Evolutionary conservation across 2,888 invertebrate species (phyloP).

Genomic region (Folsomia manolachei): DNA sequence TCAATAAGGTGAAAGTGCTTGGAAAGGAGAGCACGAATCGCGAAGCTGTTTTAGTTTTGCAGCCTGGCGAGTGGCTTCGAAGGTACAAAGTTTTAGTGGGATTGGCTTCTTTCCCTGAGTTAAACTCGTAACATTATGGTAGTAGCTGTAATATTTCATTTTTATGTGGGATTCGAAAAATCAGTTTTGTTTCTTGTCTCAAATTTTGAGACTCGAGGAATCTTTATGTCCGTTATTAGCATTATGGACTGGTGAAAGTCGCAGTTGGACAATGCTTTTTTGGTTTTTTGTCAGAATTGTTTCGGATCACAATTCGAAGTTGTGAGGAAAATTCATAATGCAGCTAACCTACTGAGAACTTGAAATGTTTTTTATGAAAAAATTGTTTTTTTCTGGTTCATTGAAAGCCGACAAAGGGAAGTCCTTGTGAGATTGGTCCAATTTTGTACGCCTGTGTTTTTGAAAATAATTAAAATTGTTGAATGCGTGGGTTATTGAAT

Average conservation of each 20-base stretch:
- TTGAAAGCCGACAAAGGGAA: no score
- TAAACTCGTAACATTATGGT: not conserved
- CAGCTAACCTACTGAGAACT: no score
- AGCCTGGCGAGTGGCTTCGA: not conserved
- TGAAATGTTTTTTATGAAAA: no score
- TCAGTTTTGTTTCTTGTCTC: not conserved
- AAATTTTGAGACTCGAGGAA: not conserved
- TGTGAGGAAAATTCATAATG: no score
- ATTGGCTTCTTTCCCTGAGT: not conserved
- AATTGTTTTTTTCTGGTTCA: no score
- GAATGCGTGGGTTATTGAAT: no score
- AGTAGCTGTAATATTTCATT: slow-evolving; percentile 7
- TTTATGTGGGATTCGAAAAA: not conserved
- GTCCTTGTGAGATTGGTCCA: no score
- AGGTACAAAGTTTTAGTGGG: not conserved
- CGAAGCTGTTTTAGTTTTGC: no score
- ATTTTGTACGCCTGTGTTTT: no score
- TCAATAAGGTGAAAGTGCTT: not conserved
- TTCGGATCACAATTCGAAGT: no score
- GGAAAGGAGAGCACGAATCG: not conserved
- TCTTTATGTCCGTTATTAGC: not conserved
- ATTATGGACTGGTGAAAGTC: not conserved
- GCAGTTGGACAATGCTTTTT: not conserved
- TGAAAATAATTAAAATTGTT: no score
- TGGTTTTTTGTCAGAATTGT: no score